phyloP scores from a whole-genome alignment of 2,797 vertebrate species.

The Macropus fuliginosus region DNA sequence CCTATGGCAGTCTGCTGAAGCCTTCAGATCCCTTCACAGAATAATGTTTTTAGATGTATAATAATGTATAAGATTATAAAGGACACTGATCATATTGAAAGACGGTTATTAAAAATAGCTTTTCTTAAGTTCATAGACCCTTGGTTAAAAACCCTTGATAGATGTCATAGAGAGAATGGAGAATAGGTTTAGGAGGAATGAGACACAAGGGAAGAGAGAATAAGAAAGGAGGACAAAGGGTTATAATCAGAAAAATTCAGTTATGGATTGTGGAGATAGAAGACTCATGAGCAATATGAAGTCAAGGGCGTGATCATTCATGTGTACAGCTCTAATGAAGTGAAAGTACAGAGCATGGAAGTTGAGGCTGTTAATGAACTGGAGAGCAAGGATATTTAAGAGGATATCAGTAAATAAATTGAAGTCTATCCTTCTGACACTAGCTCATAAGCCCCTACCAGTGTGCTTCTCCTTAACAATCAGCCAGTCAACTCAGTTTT shows the following conservation, averaged over 20 bases:
- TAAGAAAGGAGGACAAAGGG: background rate
- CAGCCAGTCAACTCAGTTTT: background rate
- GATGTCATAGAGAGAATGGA: background rate
- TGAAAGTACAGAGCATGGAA: background rate
- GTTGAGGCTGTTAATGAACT: background rate
- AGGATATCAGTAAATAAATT: background rate
- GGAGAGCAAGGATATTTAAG: background rate
- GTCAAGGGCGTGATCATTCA: background rate
- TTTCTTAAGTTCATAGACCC: background rate
- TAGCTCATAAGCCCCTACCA: background rate
- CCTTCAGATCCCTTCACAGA: background rate
- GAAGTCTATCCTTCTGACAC: background rate
- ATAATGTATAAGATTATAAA: background rate
- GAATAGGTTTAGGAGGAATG: background rate
- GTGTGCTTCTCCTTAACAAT: background rate
- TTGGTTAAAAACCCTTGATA: background rate
- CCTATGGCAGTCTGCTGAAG: background rate
- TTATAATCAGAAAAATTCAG: background rate
- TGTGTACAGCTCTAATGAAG: background rate
- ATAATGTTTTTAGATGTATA: background rate
- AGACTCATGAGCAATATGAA: background rate
- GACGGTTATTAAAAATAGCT: background rate
- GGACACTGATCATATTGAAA: background rate
- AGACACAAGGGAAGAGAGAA: background rate
- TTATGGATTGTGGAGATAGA: background rate